These are phyloP conservation scores for Aurelia sp. DNA, from an alignment of 30 jellyfish, hydroid and myxozoan species.

Conservation along the genomic window DNA sequence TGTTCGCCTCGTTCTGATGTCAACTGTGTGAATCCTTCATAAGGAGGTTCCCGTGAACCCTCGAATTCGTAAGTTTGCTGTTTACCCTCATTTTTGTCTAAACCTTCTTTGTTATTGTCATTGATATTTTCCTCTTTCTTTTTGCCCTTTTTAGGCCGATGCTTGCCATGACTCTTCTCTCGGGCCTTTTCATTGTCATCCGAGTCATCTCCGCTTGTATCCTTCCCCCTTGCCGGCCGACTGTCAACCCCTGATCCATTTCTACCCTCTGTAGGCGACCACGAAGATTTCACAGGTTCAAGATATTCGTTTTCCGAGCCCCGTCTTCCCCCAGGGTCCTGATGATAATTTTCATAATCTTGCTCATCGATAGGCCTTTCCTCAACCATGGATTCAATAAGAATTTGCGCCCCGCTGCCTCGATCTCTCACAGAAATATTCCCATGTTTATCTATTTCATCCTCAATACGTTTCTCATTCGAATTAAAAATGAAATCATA, in stretches of 20 bases:
- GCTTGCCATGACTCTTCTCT: neutral
- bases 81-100: neutral
- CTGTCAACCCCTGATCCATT: neutral
- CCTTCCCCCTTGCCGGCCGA: neutral
- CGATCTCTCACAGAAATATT: constrained; percentile 42
- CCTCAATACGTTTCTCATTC: constrained; percentile 47
- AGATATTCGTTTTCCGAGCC: neutral
- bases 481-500: constrained; percentile 83
- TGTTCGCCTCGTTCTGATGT: constrained; percentile 73
- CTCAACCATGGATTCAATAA: constrained; percentile 26
- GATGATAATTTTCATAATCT: neutral
- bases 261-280: constrained; percentile 58
- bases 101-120: neutral
- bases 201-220: neutral
- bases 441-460: constrained; percentile 77
- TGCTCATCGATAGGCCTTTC: neutral
- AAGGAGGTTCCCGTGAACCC: constrained; percentile 41
- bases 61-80: constrained; percentile 19
- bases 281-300: constrained; percentile 37
- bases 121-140: neutral
- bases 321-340: neutral
- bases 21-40: constrained; percentile 58
- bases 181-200: neutral
- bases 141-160: neutral
- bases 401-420: constrained; percentile 18